Percentiles rank a stretch among this genome's conserved stretches.
Conservation (phyloP, 2,888 invertebrate species). For the Leucophenga montana region DNA sequence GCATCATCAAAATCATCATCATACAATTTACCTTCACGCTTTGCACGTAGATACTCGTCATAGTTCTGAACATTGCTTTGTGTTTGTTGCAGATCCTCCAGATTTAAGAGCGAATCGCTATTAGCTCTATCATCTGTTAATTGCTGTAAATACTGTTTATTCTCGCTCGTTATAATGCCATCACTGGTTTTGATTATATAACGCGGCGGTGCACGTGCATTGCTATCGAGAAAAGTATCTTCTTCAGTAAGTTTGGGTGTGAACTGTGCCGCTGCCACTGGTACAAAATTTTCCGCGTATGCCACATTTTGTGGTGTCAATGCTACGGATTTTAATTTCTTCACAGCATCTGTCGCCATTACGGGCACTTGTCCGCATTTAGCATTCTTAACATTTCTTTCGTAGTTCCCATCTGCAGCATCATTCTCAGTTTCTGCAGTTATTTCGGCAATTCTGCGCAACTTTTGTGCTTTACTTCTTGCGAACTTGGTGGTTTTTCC, state of each 20-base stretch:
- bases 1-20: constrained; percentile 1
- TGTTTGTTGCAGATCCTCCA: background rate
- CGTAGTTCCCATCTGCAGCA: no score
- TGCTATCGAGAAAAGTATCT: background rate
- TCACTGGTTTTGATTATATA: constrained; percentile 12
- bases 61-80: background rate
- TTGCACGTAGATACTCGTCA: background rate
- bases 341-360: no score
- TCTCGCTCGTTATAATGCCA: constrained; percentile 5
- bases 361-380: no score
- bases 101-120: background rate
- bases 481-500: no score
- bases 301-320: no score
- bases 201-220: constrained; percentile 11
- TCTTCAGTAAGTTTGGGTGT: background rate
- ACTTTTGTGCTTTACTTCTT: no score
- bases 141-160: background rate
- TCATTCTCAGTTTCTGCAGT: no score
- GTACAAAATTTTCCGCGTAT: no score
- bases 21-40: constrained; percentile 1
- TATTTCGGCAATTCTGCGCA: no score
- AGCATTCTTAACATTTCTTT: no score
- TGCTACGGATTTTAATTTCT: no score
- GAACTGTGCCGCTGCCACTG: no score
- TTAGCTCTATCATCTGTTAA: background rate